A percentile compares a stretch with the other conserved stretches of the same genome.
These are phyloP conservation scores for Pterocles gutturalis DNA, from an alignment of 2,113 vertebrate genomes.

Conservation along the genomic window DNA sequence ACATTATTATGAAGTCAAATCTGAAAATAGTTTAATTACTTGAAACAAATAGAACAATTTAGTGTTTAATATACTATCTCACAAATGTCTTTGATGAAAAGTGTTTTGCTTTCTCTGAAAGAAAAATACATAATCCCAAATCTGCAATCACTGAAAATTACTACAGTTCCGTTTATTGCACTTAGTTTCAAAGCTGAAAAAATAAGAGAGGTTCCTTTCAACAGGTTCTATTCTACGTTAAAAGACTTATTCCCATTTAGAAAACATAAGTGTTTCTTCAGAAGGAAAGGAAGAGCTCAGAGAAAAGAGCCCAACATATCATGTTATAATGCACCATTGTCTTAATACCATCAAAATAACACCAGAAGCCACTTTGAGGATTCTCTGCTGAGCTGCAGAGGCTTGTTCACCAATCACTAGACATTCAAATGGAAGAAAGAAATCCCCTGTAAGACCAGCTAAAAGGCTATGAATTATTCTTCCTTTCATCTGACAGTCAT, in stretches of 20 bases:
- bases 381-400: constrained; percentile 60
- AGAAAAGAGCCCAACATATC: constrained; percentile 39
- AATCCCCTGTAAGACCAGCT: constrained; percentile 44
- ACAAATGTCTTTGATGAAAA: not conserved
- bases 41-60: not conserved
- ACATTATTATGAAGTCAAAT: not conserved
- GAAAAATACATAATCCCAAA: not conserved
- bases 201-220: not conserved
- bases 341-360: constrained; percentile 74
- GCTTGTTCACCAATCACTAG: constrained; percentile 56
- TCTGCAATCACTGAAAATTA: not conserved
- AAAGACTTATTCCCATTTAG: not conserved
- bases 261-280: constrained; percentile 9
- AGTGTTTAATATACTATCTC: not conserved
- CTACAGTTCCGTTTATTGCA: not conserved
- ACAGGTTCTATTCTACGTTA: constrained; percentile 4
- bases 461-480: constrained; percentile 65
- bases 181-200: constrained; percentile 30
- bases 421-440: constrained; percentile 53
- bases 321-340: constrained; percentile 66
- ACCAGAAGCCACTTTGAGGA: constrained; percentile 56
- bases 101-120: not conserved
- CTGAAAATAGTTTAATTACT: not conserved
- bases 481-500: constrained; percentile 67
- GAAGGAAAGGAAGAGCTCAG: constrained; percentile 28